Evolutionary conservation across 2,888 invertebrate genomes (phyloP), one percentile per base, ranked within the genome.

Genomic region (Candidula unifasciata): DNA sequence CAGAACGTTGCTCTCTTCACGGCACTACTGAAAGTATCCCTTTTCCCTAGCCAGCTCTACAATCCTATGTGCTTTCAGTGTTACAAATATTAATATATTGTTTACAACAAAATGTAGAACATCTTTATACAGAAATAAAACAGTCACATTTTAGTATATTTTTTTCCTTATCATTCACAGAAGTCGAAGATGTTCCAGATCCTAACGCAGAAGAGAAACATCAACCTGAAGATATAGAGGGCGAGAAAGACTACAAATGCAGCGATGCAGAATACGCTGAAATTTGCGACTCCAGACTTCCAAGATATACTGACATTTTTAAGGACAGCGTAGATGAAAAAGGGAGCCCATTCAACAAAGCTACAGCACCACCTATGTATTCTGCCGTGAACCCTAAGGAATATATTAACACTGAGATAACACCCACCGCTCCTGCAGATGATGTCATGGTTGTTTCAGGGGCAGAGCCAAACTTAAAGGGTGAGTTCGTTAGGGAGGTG

Each of bases 281-380:
- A 52, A 86, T 86, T 37, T 79, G 79, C 33, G 87, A 87, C 66
- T 13, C 74, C 2, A 79, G 81, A 10, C 80, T 87, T 21, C 87
- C 87, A 8, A 52, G 87, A 16, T 85, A 87, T 37, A 82, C 87
- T 10, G 85, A 87, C 77, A 85, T 87, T 54, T 87, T 87, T 84
- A 84, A 74, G n/a, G 87, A 87, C 69, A 89, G 89, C 79, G 88
- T 89, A 66, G 90, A 89, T 64, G 88, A 87, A 64, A 66, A 79
- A n/a, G 85, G 83, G 21, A 78, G 86, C 76, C 87, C 87, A 0
- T 87, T 87, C 78, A 85, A 74, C 73, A 82, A 80, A n/a, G 87
- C 87, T 24, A 76, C 86, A 2, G 87, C 87, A 1, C 87, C 87
- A 18, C 86, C 86, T n/a, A 30, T 86, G 33, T 79, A 79, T 24